phyloP scores from a whole-genome alignment of 2,113 vertebrate species.

The Istiophorus platypterus region DNA sequence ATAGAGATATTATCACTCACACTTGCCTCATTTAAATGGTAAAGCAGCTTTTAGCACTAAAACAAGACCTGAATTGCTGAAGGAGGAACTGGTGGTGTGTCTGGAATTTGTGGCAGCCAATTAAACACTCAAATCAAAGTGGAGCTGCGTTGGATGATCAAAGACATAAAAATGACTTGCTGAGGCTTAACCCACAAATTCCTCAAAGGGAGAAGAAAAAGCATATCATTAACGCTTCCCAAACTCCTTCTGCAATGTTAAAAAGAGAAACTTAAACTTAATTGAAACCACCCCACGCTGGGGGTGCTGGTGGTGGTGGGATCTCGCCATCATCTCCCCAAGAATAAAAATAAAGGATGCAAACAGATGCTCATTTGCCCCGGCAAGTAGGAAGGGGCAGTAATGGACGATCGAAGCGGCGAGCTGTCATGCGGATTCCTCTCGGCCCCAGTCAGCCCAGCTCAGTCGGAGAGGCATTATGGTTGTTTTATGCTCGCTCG shows the following conservation, averaged over 20 bases:
- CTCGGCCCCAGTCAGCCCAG: constrained; percentile 54
- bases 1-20: neutral
- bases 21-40: neutral
- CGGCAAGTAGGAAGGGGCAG: constrained; percentile 56
- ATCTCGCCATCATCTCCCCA: constrained; percentile 38
- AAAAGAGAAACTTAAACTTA: constrained; percentile 38
- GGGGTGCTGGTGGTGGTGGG: no score
- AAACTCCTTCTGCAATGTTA: constrained; percentile 7
- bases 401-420: constrained; percentile 52
- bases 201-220: constrained; percentile 34
- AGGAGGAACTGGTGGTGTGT: constrained; percentile 4
- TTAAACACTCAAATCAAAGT: constrained; percentile 53
- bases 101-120: constrained; percentile 37
- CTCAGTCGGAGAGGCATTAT: constrained; percentile 70
- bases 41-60: neutral
- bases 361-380: constrained; percentile 54
- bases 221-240: constrained; percentile 31
- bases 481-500: constrained; percentile 74
- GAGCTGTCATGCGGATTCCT: constrained; percentile 46
- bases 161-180: constrained; percentile 47
- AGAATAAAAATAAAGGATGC: constrained; percentile 55
- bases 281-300: constrained; percentile 36
- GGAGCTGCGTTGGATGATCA: constrained; percentile 49
- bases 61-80: constrained; percentile 9
- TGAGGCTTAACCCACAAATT: constrained; percentile 26